Base-by-base conservation (phyloP, 2,888 invertebrate species). In the Dasysyrphus tricinctus region DNA sequence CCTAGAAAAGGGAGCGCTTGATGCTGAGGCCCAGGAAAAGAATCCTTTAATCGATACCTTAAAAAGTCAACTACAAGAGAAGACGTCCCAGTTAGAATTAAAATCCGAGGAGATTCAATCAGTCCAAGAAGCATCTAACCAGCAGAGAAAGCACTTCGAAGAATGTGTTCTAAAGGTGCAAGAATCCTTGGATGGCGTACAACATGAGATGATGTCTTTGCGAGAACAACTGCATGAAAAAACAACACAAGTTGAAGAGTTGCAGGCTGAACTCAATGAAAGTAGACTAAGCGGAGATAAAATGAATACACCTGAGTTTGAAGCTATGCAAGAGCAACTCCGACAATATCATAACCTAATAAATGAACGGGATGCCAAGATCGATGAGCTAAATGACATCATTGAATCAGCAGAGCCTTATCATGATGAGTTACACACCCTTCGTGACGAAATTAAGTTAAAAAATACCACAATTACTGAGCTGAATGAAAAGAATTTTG, bases 141-240 rank as follows among this genome's bases (percentile, higher is more conserved):
- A 89, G n/a, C 76, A 86, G 16, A 65, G 61, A 5, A 61, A 47
- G 5, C 6, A 75, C 19, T 54, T 82, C 0, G 82, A 86, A 11
- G 19, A 81, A 12, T 81, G 75, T 4, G 65, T 82, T 0, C 5
- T 88, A 12, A 83, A 80, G 29, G 86, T 88, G 5, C 88, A 89
- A 56, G 44, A 67, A 2, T 87, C 86, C 0, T 19, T 89, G 14
- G 88, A 88, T 47, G 84, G 88, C 7, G 84, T 89, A 1, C 88
- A 89, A 49, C 74, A 81, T 7, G 88, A 89, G 59, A 74, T 89
- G 69, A 73, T 88, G 32, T 44, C 70, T 11, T 42, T 89, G 16
- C 88, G 75, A 11, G 82, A 86, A 24, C 93, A 94, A 75, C 93
- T 94, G 77, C 93, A 94, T 74, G 92, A 93, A 59, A 89, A 94